These are phyloP conservation scores for Drosophila yooni DNA, from an alignment of 2,888 invertebrate species.

Conservation along the genomic window DNA sequence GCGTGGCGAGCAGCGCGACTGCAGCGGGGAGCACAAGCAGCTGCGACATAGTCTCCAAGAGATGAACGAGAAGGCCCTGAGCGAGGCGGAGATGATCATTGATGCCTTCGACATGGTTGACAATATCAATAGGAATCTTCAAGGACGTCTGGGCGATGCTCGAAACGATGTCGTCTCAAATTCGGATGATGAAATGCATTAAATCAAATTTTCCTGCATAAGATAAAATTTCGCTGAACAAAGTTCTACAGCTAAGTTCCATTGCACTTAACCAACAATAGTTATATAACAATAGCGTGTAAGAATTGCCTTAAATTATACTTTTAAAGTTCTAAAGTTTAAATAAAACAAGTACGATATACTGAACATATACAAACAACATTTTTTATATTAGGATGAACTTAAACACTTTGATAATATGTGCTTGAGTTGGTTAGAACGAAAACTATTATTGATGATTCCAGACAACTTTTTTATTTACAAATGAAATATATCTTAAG, in stretches of 20 bases:
- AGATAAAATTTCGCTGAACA: constrained; percentile 13
- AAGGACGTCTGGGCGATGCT: constrained; percentile 22
- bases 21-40: constrained; percentile 58
- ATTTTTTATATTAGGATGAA: background rate
- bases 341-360: background rate
- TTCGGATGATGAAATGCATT: constrained; percentile 29
- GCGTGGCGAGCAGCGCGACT: constrained; percentile 62
- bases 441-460: background rate
- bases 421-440: background rate
- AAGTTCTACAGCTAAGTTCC: constrained; percentile 78
- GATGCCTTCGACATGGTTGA: constrained; percentile 72
- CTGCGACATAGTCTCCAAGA: constrained; percentile 52
- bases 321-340: constrained; percentile 6
- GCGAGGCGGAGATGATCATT: constrained; percentile 63
- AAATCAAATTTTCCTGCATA: background rate
- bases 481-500: background rate
- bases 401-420: background rate
- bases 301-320: background rate
- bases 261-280: background rate
- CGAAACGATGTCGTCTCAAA: background rate
- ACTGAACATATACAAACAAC: background rate
- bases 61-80: constrained; percentile 49
- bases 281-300: background rate
- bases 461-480: background rate
- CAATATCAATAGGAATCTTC: constrained; percentile 60